Evolutionary conservation across 1,140 invertebrate genomes (phyloP), one percentile per base, ranked within the genome.

Genomic region (Trinorchestia longiramus): DNA sequence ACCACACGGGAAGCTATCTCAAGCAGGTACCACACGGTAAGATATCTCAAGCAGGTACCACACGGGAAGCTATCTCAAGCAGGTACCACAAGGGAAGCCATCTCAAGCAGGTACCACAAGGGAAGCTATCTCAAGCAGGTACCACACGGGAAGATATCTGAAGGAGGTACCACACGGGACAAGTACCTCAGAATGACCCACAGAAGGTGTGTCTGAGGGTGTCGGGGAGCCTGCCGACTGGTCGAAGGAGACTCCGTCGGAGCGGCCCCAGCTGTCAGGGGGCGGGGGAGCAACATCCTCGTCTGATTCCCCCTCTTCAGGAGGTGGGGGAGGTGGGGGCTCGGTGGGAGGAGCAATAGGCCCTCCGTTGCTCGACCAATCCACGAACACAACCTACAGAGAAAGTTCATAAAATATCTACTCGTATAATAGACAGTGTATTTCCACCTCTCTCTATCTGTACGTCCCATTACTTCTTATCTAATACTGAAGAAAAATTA

Each of bases 321-420:
- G 87, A 15, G 95, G 95, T n/a, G 95, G 95, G 36, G 95, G 95
- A 42, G 95, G 95, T 11, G 95, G 95, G 19, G 95, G 95, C 90
- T 91, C 95, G 17, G 95, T 91, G 17, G 95, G 95, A 42, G 95
- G 95, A 92, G 88, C 95, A 15, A 92, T 87, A 45, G 95, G 95
- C 40, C 95, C 90, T 4, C 43, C 47, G 44, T 41, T 53, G 40
- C 47, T 87, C 36, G 95, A 53, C 95, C 95, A 96, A 53, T 88
- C 62, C 62, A 87, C 95, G 88, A 91, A 47, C 36, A 96, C 53
- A 43, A 96, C 95, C 95, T 96, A 87, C 23, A n/a, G 43, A 4
- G 15, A 43, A 94, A 94, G 19, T 53, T 6, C 19, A n/a, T n/a
- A n/a, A n/a, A n/a, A n/a, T n/a, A n/a, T n/a, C n/a, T n/a, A n/a